A percentile compares a stretch with the other conserved stretches of the same genome.
Conservation (phyloP, 2,797 vertebrate genomes). For the Columba guinea region DNA sequence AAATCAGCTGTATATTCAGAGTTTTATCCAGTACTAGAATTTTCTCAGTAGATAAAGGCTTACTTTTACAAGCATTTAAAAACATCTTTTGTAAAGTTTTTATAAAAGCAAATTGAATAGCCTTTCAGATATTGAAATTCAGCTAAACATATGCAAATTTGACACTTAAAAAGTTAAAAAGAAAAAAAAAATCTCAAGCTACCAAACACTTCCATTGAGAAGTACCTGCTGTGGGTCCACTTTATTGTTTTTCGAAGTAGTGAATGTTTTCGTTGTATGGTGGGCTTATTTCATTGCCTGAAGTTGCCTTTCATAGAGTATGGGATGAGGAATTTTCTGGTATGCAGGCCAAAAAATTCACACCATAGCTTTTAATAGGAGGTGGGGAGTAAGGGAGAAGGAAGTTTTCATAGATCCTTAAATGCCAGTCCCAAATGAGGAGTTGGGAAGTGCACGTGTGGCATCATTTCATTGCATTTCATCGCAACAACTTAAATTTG, state of each 20-base stretch:
- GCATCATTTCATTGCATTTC: neutral
- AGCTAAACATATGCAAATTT: conserved; percentile 30
- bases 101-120: conserved; percentile 72
- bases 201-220: conserved; percentile 48
- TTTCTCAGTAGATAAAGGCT: conserved; percentile 67
- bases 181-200: conserved; percentile 20
- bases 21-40: conserved; percentile 74
- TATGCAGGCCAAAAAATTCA: neutral
- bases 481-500: neutral
- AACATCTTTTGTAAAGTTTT: conserved; percentile 81
- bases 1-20: conserved; percentile 63
- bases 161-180: conserved; percentile 49
- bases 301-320: conserved; percentile 28
- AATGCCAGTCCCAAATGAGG: neutral
- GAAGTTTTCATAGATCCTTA: neutral
- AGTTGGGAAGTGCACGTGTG: neutral
- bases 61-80: conserved; percentile 77
- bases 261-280: neutral
- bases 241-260: neutral
- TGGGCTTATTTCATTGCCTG: conserved; percentile 31
- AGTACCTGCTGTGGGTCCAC: conserved; percentile 54
- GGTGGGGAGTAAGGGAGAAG: neutral
- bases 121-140: conserved; percentile 47
- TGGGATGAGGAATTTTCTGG: conserved; percentile 31
- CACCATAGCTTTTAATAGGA: conserved; percentile 47